A percentile compares a stretch with the other conserved stretches of the same genome.
phyloP scores from a whole-genome alignment of 2,113 vertebrate genomes.

The Hippoglossus stenolepis region DNA sequence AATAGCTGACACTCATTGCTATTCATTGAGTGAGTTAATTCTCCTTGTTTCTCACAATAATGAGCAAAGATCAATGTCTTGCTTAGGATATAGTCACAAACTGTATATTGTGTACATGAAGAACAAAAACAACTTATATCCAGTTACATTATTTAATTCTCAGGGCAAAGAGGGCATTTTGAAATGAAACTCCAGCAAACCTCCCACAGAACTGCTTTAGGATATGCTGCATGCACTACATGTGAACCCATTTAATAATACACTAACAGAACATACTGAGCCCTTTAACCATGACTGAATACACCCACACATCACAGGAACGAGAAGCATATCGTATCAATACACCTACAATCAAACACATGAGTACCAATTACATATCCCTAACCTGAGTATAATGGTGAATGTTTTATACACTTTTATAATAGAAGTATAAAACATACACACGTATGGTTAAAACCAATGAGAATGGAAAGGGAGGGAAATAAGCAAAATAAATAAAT shows the following conservation, averaged over 20 bases:
- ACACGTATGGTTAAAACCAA: not conserved
- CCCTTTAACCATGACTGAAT: not conserved
- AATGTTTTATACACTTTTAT: not conserved
- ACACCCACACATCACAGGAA: conserved; percentile 44
- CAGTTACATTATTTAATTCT: conserved; percentile 27
- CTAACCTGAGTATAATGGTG: not conserved
- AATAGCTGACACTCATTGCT: too few species aligned
- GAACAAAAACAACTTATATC: conserved; percentile 10
- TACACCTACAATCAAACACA: conserved; percentile 26
- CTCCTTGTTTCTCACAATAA: too few species aligned
- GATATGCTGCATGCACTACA: conserved; percentile 19
- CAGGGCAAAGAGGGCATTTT: conserved; percentile 9
- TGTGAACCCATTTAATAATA: conserved; percentile 34
- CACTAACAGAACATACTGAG: conserved; percentile 22
- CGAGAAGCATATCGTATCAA: conserved; percentile 7
- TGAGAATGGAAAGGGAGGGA: not conserved
- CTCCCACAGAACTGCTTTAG: conserved; percentile 48
- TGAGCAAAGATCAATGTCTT: not conserved
- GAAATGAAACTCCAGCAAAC: conserved; percentile 30
- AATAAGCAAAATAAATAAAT: conserved; percentile 1
- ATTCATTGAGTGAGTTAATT: too few species aligned
- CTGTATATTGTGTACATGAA: not conserved
- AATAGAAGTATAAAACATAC: not conserved
- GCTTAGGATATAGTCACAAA: not conserved
- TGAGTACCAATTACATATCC: not conserved